These are phyloP conservation scores for Vespertilio murinus DNA, from an alignment of 2,797 vertebrate genomes.

Conservation along the genomic window DNA sequence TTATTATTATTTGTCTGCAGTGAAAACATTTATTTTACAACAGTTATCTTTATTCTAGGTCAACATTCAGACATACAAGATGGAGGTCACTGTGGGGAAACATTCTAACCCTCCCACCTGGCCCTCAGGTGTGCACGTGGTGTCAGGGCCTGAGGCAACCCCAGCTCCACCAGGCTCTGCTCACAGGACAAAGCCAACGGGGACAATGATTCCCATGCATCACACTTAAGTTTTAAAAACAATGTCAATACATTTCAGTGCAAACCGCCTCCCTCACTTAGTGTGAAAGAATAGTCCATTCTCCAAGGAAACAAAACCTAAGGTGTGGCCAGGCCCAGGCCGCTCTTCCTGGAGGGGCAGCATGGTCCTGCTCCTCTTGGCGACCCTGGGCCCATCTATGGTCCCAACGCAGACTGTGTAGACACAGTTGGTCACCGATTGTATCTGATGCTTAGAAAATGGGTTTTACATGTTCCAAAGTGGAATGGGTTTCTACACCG, in stretches of 20 bases:
- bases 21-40: conserved; percentile 98
- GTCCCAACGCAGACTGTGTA: background rate
- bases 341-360: fast-evolving
- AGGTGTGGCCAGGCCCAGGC: background rate
- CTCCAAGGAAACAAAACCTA: background rate
- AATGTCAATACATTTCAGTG: background rate
- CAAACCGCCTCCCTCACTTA: background rate
- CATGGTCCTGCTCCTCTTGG: background rate
- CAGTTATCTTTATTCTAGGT: conserved; percentile 86
- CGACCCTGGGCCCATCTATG: background rate
- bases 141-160: conserved; percentile 85
- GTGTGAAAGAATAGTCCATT: background rate
- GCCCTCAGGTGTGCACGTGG: conserved; percentile 86
- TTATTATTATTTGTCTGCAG: no score
- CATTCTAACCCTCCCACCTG: conserved; percentile 83
- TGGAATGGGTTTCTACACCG: background rate
- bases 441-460: background rate
- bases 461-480: background rate
- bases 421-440: background rate
- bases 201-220: conserved; percentile 23
- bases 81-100: conserved; percentile 87
- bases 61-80: conserved; percentile 84
- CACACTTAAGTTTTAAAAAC: no score
- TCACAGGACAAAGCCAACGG: conserved; percentile 85
- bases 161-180: conserved; percentile 83